These are phyloP conservation scores for Apodemia zela DNA, from an alignment of 2,888 invertebrate species.

Conservation along the genomic window DNA sequence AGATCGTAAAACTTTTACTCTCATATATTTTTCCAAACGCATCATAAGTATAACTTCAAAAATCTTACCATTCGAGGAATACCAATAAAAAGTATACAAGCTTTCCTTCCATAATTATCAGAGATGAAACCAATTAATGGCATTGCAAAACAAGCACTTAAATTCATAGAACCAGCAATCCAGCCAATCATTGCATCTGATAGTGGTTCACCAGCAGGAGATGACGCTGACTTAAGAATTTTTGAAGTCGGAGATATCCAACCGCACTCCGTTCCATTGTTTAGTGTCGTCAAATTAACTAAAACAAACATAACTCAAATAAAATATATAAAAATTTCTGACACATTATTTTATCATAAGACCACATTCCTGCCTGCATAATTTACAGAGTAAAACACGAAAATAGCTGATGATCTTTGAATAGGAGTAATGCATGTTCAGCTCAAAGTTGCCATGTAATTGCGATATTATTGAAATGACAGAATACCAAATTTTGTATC, in stretches of 20 bases:
- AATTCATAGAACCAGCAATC: conserved; percentile 62
- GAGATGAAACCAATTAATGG: conserved; percentile 61
- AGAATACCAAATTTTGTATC: no score
- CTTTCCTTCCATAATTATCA: conserved; percentile 63
- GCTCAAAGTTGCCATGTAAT: no score
- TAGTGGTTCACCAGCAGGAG: conserved; percentile 51
- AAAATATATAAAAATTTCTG: no score
- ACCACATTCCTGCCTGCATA: no score
- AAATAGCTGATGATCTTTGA: no score
- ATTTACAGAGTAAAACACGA: no score
- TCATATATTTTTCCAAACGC: no score
- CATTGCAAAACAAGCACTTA: conserved; percentile 52
- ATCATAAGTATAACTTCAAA: neutral
- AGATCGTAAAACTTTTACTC: no score
- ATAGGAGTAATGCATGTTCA: no score
- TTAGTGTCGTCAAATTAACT: conserved; percentile 27
- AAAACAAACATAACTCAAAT: neutral
- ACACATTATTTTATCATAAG: no score
- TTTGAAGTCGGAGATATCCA: conserved; percentile 62
- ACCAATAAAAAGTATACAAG: conserved; percentile 60
- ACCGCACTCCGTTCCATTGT: conserved; percentile 54
- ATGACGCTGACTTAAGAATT: conserved; percentile 45
- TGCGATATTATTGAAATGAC: no score
- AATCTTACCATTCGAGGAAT: conserved; percentile 58
- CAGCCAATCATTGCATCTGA: conserved; percentile 59